A percentile compares a stretch with the other conserved stretches of the same genome.
Conservation (phyloP, 1,140 invertebrate species). For the Penaeus vannamei region DNA sequence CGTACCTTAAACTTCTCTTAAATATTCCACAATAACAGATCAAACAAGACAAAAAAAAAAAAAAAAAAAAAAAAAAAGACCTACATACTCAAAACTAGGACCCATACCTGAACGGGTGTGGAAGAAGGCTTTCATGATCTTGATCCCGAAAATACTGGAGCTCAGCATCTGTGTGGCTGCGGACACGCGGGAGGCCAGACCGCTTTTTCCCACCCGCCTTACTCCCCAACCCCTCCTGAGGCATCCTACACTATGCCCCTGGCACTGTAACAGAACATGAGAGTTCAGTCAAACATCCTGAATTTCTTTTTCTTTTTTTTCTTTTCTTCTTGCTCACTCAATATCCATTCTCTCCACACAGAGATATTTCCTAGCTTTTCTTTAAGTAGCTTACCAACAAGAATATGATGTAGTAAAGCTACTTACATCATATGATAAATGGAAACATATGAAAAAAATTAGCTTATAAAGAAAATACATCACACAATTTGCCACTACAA, state of each 20-base stretch:
- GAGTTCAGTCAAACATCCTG: background rate
- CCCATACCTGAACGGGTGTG: slow-evolving; percentile 40
- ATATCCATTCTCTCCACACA: too few species aligned
- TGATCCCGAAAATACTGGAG: slow-evolving; percentile 60
- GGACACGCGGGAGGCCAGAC: slow-evolving; percentile 50
- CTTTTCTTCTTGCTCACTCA: too few species aligned
- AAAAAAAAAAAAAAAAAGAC: background rate
- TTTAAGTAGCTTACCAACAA: too few species aligned
- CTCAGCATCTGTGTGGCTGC: slow-evolving; percentile 60
- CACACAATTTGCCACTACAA: too few species aligned
- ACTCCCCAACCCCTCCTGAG: slow-evolving; percentile 56
- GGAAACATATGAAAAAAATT: too few species aligned
- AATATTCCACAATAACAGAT: background rate
- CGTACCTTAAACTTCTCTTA: too few species aligned
- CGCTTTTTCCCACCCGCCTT: slow-evolving; percentile 57
- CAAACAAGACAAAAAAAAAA: too few species aligned
- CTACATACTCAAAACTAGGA: background rate
- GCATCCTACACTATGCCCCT: slow-evolving; percentile 45
- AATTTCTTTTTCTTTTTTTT: too few species aligned
- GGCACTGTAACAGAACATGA: background rate
- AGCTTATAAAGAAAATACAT: too few species aligned
- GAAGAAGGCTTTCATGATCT: slow-evolving; percentile 51
- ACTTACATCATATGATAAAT: too few species aligned
- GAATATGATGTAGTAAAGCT: too few species aligned
- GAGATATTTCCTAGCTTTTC: too few species aligned